Conservation (phyloP, 2,113 vertebrate genomes). For the Dipodomys spectabilis region DNA sequence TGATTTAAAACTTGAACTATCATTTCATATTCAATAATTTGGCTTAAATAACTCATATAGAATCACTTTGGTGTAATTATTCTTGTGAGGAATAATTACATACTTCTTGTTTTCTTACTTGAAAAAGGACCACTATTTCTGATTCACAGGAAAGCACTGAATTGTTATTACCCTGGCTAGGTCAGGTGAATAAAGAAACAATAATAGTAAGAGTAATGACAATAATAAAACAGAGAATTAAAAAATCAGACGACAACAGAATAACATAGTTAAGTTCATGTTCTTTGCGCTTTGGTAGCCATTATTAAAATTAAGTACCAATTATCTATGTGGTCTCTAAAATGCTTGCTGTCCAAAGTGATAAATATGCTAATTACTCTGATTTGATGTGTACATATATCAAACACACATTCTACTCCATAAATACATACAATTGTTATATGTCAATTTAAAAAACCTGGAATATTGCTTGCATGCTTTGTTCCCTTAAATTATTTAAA, state of each 20-base stretch:
- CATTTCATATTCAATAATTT: background rate
- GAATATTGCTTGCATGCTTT: background rate
- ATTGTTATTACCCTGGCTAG: background rate
- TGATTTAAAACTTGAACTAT: constrained; percentile 18
- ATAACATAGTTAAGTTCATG: background rate
- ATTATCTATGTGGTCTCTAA: constrained; percentile 3
- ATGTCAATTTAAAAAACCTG: background rate
- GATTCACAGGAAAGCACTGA: background rate
- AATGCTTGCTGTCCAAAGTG: background rate
- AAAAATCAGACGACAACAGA: background rate
- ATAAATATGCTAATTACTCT: background rate
- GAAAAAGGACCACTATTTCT: background rate
- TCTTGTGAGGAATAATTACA: background rate
- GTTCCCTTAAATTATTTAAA: background rate
- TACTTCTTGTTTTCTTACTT: background rate
- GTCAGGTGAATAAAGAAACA: background rate
- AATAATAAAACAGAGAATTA: background rate
- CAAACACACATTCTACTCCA: background rate
- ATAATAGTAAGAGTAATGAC: background rate
- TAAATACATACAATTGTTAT: background rate
- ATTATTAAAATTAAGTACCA: background rate
- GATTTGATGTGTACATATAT: background rate
- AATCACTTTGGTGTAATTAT: background rate
- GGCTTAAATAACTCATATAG: background rate
- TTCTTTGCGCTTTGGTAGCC: background rate